Evolutionary conservation across 2,888 invertebrate species (phyloP), one percentile per base, ranked within the genome.

Genomic region (Lysandra bellargus): DNA sequence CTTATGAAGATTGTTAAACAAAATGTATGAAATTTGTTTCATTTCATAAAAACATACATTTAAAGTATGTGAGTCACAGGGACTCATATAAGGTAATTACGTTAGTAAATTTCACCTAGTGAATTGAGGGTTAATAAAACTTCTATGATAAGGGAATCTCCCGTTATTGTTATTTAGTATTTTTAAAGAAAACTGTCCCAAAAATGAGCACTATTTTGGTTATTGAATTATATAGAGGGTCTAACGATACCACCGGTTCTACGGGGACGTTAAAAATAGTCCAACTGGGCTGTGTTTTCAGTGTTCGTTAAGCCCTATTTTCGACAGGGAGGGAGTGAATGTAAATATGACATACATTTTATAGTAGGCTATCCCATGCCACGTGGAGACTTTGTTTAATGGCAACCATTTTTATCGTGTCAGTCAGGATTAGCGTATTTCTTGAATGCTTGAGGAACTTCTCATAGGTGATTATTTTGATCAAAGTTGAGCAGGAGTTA

Each of bases 341-440:
- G 91, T 90, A 91, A 92, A 93, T 89, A 92, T 88, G 89, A 88
- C 90, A 90, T 92, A 89, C 92, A 93, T 92, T 90, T 92, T 92
- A 90, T 90, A 93, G 86, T 84, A 86, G 87, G 80, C 72, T 73
- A 78, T 74, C 76, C 77, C 76, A 74, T 75, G 80, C 61, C 78
- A 80, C 76, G 81, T 78, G 30, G 9, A 37, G 30, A 69, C 69
- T 64, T 30, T n/a, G 23, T 61, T 61, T 64, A 30, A 64, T 30
- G 64, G 30, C 23, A 30, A 30, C n/a, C 23, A 61, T 61, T n/a
- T 61, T 61, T 61, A 61, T 0, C 61, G 49, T 2, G 49, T 49
- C 57, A 57, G 57, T 57, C 57, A 57, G 57, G 57, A 57, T 57
- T 17, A 49, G 49, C 49, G 49, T 49, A 9, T 49, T 2, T 49